Conservation (phyloP, 2,888 invertebrate genomes). For the Ptilodon capucinus region DNA sequence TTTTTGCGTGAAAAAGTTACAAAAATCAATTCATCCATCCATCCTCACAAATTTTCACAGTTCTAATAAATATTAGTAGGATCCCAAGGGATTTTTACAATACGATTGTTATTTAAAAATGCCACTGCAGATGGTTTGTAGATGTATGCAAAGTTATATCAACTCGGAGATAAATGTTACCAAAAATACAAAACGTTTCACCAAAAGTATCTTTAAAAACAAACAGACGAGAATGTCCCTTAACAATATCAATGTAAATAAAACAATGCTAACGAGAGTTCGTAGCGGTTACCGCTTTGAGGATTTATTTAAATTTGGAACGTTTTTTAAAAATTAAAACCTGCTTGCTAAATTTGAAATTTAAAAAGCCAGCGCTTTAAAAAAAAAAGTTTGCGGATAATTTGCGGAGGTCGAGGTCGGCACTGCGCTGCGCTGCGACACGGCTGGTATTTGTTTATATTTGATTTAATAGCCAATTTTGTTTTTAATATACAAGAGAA, state of each 20-base stretch:
- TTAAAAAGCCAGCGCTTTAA: slow-evolving; percentile 17
- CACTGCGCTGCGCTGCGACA: slow-evolving; percentile 6
- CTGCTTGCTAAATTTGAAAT: slow-evolving; percentile 30
- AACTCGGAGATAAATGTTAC: no score
- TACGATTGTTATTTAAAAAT: no score
- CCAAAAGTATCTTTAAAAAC: slow-evolving; percentile 12
- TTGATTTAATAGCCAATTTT: slow-evolving; percentile 1
- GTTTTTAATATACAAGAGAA: neutral
- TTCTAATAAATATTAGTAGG: no score
- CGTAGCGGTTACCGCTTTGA: slow-evolving; percentile 22
- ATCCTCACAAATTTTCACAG: no score
- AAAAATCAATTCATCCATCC: no score
- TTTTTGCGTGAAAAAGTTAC: no score
- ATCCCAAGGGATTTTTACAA: no score
- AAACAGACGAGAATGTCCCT: slow-evolving; percentile 12
- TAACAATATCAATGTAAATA: slow-evolving; percentile 32
- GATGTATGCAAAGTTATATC: no score
- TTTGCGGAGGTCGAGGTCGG: slow-evolving; percentile 20
- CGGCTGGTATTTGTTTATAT: slow-evolving; percentile 14
- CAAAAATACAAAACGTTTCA: neutral
- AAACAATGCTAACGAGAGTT: slow-evolving; percentile 10
- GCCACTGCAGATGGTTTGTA: no score
- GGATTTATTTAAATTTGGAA: slow-evolving; percentile 43
- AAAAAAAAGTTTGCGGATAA: slow-evolving; percentile 25
- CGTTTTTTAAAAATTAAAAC: slow-evolving; percentile 34